Evolutionary conservation across 1,140 invertebrate genomes (phyloP), one percentile per base, ranked within the genome.

Genomic region (Neodiprion fabricii): DNA sequence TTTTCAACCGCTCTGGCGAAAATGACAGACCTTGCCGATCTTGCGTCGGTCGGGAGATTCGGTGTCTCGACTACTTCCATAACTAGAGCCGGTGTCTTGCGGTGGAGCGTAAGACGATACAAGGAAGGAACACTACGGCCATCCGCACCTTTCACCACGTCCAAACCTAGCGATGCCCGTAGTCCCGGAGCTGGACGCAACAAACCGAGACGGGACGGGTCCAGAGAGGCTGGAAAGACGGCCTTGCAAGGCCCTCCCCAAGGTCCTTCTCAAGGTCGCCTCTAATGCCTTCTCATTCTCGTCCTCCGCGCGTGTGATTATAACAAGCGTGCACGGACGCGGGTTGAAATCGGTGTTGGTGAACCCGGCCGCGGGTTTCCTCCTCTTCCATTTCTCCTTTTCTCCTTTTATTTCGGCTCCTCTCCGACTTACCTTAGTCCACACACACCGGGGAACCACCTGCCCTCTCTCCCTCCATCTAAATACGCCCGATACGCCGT

Each of bases 241-340:
- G 80, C 81, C 81, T 82, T 82, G 81, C 81, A 82, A 82, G 81
- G 79, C 75, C 79, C 76, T 76, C 78, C 74, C 73, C 81, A 82
- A 82, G 81, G 79, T 76, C 79, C 76, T 76, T 78, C 73, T 72
- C 81, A 82, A 82, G 81, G 81, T 74, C 77, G 77, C 65, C 76
- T 82, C 81, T 82, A 82, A 82, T 82, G 73, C 72, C 66, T 75
- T 77, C 72, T 23, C 74, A 23, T 72, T 76, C 71, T 76, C 69
- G 49, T 70, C 69, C 75, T 76, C 72, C 48, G 67, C 66, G 71
- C 65, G 9, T 9, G 48, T 40, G 12, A 14, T 65, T 65, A 65
- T 65, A 17, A 14, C 17, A 14, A 14, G 1, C 23, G 12, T 40
- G 12, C 28, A 40, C 28, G 12, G 3, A 12, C 68, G 14, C 12